Evolutionary conservation across 2,797 vertebrate genomes (phyloP), one percentile per base, ranked within the genome.

Genomic region (Sorex maritimensis): DNA sequence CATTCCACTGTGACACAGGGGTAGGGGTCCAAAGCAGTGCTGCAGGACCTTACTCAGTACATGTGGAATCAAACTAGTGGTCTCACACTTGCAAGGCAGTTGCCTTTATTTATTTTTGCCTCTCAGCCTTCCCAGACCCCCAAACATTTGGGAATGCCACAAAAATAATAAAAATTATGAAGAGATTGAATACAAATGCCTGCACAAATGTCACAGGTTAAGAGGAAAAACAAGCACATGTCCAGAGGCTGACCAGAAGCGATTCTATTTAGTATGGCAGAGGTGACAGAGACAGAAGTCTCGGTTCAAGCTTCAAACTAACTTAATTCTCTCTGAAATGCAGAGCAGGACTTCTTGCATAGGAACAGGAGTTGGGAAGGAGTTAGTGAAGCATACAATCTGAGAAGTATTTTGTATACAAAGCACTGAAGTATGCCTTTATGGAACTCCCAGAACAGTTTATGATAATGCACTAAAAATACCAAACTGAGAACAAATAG

Each of bases 241-340:
- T 46, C 46, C 10, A 14, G 46, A 46, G 41, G 41, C 24, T 46
- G 23, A 13, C 72, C 21, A 44, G 38, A 23, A 74, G 23, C 44
- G 23, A 46, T 44, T 73, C 71, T 72, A 34, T 38, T 71, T 21
- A 26, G 41, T 74, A 26, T 26, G 41, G 5, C 21, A 21, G 19
- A 46, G 24, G 72, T 41, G 10, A 41, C 41, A 44, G 72, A 46
- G 30, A 34, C 13, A 38, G 14, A 46, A 52, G 8, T 41, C 55
- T 92, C 52, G 67, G 46, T 46, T 38, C 44, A 55, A 89, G 46
- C 52, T 73, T 26, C 52, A 75, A 75, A 63, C 23, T 19, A 72
- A 86, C 81, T 65, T 86, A 30, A 44, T 85, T 30, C 24, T 30
- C 44, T 82, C 28, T 30, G 72, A 86, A 92, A 24, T 17, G 28